These are phyloP conservation scores for Acleris emargana DNA, from an alignment of 2,888 invertebrate genomes.

Conservation along the genomic window DNA sequence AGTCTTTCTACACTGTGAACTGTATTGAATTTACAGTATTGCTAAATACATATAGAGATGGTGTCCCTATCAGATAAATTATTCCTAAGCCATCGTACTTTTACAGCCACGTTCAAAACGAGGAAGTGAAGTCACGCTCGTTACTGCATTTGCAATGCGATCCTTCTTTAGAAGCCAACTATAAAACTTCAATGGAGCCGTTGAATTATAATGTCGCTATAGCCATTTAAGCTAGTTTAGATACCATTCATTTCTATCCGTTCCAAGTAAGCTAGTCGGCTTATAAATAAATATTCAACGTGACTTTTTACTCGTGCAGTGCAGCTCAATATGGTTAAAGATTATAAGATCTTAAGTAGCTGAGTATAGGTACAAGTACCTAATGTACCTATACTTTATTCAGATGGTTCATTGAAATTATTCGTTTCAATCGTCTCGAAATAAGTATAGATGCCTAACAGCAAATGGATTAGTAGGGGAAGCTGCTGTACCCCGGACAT, in stretches of 20 bases:
- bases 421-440: too few species aligned
- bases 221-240: slow-evolving; percentile 66
- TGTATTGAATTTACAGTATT: too few species aligned
- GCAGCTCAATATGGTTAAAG: background rate
- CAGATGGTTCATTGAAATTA: too few species aligned
- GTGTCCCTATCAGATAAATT: slow-evolving; percentile 20
- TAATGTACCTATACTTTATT: too few species aligned
- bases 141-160: slow-evolving; percentile 67
- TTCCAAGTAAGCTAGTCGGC: slow-evolving; percentile 12
- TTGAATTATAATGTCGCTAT: slow-evolving; percentile 70
- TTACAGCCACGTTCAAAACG: slow-evolving; percentile 60
- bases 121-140: slow-evolving; percentile 74
- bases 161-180: slow-evolving; percentile 67
- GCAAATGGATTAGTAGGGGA: too few species aligned
- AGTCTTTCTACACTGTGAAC: too few species aligned
- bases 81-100: slow-evolving; percentile 55
- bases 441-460: too few species aligned
- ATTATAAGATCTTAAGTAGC: background rate
- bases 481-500: too few species aligned
- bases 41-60: background rate
- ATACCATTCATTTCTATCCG: slow-evolving; percentile 50
- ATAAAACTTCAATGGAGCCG: slow-evolving; percentile 80
- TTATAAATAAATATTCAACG: slow-evolving; percentile 22
- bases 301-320: slow-evolving; percentile 3
- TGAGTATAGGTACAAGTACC: too few species aligned